Evolutionary conservation across 1,140 invertebrate species (phyloP).

Genomic region (Paraescarpia echinospica): DNA sequence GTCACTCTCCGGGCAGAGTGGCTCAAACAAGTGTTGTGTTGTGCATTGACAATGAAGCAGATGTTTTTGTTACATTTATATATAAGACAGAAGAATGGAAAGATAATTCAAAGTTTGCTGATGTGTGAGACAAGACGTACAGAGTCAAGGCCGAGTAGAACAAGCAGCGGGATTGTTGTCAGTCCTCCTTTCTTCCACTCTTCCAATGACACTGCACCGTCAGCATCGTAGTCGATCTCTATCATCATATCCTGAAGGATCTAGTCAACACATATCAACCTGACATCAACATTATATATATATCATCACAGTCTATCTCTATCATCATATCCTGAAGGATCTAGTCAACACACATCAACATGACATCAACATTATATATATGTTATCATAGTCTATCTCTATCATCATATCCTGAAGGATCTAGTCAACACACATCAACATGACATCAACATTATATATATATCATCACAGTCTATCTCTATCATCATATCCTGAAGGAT

Average conservation of each 20-base stretch:
- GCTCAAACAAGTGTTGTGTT: too few relatives aligned
- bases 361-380: conserved; percentile 19
- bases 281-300: too few relatives aligned
- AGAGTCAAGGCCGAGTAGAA: conserved; percentile 75
- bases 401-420: conserved; percentile 98
- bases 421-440: too few relatives aligned
- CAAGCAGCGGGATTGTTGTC: conserved; percentile 92
- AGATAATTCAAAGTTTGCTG: too few relatives aligned
- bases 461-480: too few relatives aligned
- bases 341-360: conserved; percentile 60
- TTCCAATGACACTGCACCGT: conserved; percentile 94
- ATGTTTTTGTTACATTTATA: too few relatives aligned
- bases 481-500: too few relatives aligned
- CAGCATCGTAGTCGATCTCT: conserved; percentile 90
- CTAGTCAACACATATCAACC: conserved; percentile 65
- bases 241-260: conserved; percentile 98
- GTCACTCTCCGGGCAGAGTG: too few relatives aligned
- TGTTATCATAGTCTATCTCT: conserved; percentile 69
- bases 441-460: too few relatives aligned
- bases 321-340: conserved; percentile 98
- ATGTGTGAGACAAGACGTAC: too few relatives aligned
- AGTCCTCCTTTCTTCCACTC: conserved; percentile 96
- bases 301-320: conserved; percentile 74
- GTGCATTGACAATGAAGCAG: too few relatives aligned
- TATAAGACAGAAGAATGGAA: too few relatives aligned